phyloP scores from a whole-genome alignment of 1,140 invertebrate species.

The Cheumatopsyche charites region DNA sequence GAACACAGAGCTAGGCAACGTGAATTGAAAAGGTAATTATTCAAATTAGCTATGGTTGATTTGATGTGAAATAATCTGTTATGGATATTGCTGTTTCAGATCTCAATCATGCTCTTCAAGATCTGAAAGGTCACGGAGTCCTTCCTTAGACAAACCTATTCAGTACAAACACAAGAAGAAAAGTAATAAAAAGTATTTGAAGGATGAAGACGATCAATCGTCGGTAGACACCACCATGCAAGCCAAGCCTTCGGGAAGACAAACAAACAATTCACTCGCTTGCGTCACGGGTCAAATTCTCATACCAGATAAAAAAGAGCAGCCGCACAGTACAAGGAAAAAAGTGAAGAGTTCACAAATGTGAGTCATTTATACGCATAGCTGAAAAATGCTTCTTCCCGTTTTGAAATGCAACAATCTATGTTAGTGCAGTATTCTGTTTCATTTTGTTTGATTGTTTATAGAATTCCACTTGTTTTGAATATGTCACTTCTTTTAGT shows the following conservation, averaged over 20 bases:
- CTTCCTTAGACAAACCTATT: slow-evolving; percentile 14
- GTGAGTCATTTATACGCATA: slow-evolving; percentile 56
- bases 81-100: no score
- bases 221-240: slow-evolving; percentile 37
- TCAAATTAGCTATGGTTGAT: no score
- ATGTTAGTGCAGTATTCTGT: no score
- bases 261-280: slow-evolving; percentile 86
- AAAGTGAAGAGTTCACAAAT: slow-evolving; percentile 71
- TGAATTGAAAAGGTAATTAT: slow-evolving; percentile 54
- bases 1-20: slow-evolving; percentile 56
- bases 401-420: no score
- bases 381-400: no score
- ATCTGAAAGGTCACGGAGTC: slow-evolving; percentile 32
- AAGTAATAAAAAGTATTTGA: background rate
- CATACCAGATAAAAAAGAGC: slow-evolving; percentile 66
- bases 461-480: no score
- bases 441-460: no score
- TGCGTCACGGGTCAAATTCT: slow-evolving; percentile 82
- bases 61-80: slow-evolving; percentile 22
- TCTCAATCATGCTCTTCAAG: slow-evolving; percentile 37
- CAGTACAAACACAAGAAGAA: slow-evolving; percentile 25
- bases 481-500: no score
- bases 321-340: slow-evolving; percentile 59
- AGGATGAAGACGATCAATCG: background rate
- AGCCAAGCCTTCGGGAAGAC: slow-evolving; percentile 67